Percentiles rank a stretch among this genome's conserved stretches.
Conservation (phyloP, 2,888 invertebrate species). For the Diplolepis rosae region DNA sequence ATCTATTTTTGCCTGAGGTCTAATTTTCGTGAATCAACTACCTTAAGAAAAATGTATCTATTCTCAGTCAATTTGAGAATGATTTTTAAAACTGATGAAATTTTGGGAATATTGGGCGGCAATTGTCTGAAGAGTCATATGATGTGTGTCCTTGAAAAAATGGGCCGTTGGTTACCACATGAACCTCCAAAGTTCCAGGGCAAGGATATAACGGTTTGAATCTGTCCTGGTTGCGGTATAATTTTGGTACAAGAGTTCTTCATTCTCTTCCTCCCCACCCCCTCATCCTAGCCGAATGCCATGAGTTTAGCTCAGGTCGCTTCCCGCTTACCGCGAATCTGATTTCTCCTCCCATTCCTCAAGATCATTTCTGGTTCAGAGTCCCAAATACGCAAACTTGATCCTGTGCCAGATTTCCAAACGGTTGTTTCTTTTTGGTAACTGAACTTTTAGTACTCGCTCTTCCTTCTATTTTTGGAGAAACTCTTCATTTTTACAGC, state of each 20-base stretch:
- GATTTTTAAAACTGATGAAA: not conserved
- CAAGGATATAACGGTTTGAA: conserved; percentile 43
- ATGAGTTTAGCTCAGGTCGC: conserved; percentile 44
- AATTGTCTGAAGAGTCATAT: conserved; percentile 1
- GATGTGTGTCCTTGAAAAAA: conserved; percentile 36
- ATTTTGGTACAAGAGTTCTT: conserved; percentile 26
- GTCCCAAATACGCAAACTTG: conserved; percentile 48
- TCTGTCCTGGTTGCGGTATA: conserved; percentile 43
- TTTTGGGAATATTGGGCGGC: not conserved
- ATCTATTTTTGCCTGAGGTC: no score
- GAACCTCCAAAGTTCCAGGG: not conserved
- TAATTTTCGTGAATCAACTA: no score
- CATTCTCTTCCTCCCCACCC: conserved; percentile 15
- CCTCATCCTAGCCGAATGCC: not conserved
- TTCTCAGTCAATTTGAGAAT: not conserved
- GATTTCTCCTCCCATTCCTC: conserved; percentile 35
- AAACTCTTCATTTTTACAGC: no score
- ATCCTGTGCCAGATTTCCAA: conserved; percentile 43
- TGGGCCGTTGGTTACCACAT: conserved; percentile 42
- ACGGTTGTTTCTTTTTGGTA: conserved; percentile 31
- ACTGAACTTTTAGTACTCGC: conserved; percentile 40
- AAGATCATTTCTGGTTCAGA: conserved; percentile 33
- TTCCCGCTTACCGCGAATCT: conserved; percentile 42
- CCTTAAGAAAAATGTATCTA: no score
- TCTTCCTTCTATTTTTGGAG: conserved; percentile 36